Conservation (phyloP, 2,113 vertebrate species). For the Balaenoptera acutorostrata region DNA sequence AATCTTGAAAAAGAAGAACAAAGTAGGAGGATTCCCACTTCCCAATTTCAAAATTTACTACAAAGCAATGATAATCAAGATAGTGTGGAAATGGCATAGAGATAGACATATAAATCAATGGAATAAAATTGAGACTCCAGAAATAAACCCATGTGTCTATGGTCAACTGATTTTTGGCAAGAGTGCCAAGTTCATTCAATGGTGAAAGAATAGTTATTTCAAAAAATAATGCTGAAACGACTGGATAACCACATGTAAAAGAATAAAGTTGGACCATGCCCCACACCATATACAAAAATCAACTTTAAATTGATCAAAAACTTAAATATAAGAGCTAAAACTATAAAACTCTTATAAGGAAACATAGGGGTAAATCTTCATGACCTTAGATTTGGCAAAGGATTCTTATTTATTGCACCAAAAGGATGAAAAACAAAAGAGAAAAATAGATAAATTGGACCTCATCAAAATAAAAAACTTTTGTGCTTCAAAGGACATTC, state of each 20-base stretch:
- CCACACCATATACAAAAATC: not conserved
- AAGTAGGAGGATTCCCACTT: not conserved
- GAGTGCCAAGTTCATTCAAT: not conserved
- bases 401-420: not conserved
- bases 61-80: not conserved
- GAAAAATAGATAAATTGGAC: not conserved
- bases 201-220: not conserved
- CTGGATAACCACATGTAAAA: not conserved
- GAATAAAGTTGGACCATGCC: not conserved
- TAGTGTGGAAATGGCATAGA: not conserved
- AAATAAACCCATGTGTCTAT: not conserved
- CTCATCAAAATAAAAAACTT: not conserved
- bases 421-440: not conserved
- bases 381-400: not conserved
- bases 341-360: not conserved
- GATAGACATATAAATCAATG: not conserved
- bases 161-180: not conserved
- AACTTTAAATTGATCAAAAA: not conserved
- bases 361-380: not conserved
- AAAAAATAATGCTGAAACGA: not conserved
- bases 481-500: not conserved
- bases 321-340: not conserved
- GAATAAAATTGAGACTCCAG: not conserved
- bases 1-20: slow-evolving; percentile 3
- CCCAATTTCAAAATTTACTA: not conserved